Percentiles rank a stretch among this genome's conserved stretches.
phyloP scores from a whole-genome alignment of 2,888 invertebrate genomes.

The Cerceris rybyensis region DNA sequence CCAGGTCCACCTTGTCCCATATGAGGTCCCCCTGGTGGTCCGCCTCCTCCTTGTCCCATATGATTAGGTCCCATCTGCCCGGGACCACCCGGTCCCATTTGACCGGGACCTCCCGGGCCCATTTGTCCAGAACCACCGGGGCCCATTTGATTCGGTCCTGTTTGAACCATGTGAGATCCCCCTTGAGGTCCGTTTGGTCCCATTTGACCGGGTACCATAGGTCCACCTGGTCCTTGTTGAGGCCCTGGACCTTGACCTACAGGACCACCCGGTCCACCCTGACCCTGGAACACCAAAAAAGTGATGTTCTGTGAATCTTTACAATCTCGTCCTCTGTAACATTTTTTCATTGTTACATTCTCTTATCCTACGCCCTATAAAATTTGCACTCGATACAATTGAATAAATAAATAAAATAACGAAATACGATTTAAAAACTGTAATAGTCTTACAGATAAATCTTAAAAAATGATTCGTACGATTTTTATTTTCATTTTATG shows the following conservation, averaged over 20 bases:
- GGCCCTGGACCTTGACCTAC: slow-evolving; percentile 72
- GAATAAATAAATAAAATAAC: background rate
- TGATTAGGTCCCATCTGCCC: slow-evolving; percentile 71
- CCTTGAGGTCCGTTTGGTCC: slow-evolving; percentile 71
- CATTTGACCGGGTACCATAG: slow-evolving; percentile 72
- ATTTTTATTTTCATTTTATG: too few species aligned
- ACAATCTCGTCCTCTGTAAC: too few species aligned
- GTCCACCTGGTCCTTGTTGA: slow-evolving; percentile 74
- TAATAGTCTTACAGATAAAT: too few species aligned
- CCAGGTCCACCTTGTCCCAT: slow-evolving; percentile 58
- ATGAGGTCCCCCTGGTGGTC: slow-evolving; percentile 64
- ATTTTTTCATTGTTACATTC: too few species aligned
- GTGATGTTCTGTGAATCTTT: background rate
- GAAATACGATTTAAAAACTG: background rate
- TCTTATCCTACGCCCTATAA: too few species aligned
- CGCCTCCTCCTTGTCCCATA: slow-evolving; percentile 72
- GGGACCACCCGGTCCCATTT: slow-evolving; percentile 67
- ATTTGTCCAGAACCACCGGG: slow-evolving; percentile 65
- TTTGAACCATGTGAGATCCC: slow-evolving; percentile 69
- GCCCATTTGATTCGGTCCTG: slow-evolving; percentile 68
- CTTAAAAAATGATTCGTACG: too few species aligned
- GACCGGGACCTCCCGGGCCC: slow-evolving; percentile 63
- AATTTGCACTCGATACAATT: background rate
- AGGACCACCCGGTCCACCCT: slow-evolving; percentile 72
- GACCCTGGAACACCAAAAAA: slow-evolving; percentile 65